Evolutionary conservation across 2,797 vertebrate genomes (phyloP), one percentile per base, ranked within the genome.

Genomic region (Spinibarbus caldwelli): DNA sequence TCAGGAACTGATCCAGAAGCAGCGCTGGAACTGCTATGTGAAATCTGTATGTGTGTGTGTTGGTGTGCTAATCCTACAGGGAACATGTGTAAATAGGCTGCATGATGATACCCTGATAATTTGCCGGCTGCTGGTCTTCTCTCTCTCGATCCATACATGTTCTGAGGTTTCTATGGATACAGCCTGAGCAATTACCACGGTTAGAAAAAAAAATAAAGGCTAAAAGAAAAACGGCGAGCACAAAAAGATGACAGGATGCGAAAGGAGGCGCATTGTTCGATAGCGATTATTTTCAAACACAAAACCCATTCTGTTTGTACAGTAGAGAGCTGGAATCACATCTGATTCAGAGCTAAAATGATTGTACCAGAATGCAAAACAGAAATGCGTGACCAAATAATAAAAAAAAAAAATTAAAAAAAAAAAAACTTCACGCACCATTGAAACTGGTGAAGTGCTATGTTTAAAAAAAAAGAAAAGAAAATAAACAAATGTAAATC

Each of bases 161-260:
- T 85, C 86, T 76, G 82, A 85, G 64, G 89, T 89, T 88, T 84
- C 89, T 89, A 89, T 89, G 87, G 83, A 85, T 89, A 89, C 89
- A 6, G 80, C 29, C 59, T 57, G 66, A 83, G 85, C 84, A 82
- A 84, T 80, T 71, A 87, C 72, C 26, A 31, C 5, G 2, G 47
- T 14, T 71, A 23, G 49, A 66, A 85, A 82, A 52, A 85, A 66
- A 72, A 5, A 62, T 23, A 10, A n/a, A 49, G 70, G 75, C 76
- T 64, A 64, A 23, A 72, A 85, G 62, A 62, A 85, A 86, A 86
- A 17, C 9, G 6, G 45, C 10, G 6, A 78, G 66, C 45, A 67
- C 45, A 67, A 82, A 86, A 79, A 79, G 79, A 80, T 73, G 26
- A 72, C 26, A 57, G 43, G 38, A 47, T 86, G 52, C 68, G 49